Conservation (phyloP, 2,888 invertebrate genomes). For the Epirrhoe alternata region DNA sequence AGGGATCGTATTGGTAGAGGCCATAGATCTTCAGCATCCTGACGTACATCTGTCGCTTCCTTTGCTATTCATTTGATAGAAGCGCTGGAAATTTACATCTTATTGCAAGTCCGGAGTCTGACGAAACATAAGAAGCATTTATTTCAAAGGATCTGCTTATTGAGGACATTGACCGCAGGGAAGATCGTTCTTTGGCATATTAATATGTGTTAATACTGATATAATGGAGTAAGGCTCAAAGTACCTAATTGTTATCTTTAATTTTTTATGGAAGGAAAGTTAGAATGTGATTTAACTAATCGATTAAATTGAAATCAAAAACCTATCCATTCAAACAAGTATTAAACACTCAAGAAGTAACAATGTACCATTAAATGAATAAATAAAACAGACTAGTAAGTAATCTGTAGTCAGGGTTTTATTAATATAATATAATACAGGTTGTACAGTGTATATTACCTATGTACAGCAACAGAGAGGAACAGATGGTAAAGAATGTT, state of each 20-base stretch:
- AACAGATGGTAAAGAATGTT: conserved; percentile 19
- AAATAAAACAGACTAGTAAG: not conserved
- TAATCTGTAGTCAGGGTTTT: conserved; percentile 5
- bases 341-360: not conserved
- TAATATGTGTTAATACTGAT: too few species aligned
- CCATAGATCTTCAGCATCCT: too few species aligned
- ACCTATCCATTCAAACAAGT: not conserved
- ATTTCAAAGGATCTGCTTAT: too few species aligned
- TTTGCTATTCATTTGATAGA: too few species aligned
- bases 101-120: too few species aligned
- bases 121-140: too few species aligned
- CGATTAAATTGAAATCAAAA: conserved; percentile 8
- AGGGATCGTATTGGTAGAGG: not conserved
- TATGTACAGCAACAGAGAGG: conserved; percentile 11
- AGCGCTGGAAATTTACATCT: too few species aligned
- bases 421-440: too few species aligned
- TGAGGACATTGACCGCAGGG: too few species aligned
- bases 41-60: too few species aligned
- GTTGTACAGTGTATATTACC: conserved; percentile 12
- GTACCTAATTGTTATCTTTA: not conserved
- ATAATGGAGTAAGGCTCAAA: too few species aligned
- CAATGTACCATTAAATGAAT: not conserved
- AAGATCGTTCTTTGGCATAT: too few species aligned
- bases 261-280: conserved; percentile 8
- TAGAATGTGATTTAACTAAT: conserved; percentile 27